Evolutionary conservation across 1,140 invertebrate species (phyloP).

Genomic region (Oryzaephilus surinamensis): DNA sequence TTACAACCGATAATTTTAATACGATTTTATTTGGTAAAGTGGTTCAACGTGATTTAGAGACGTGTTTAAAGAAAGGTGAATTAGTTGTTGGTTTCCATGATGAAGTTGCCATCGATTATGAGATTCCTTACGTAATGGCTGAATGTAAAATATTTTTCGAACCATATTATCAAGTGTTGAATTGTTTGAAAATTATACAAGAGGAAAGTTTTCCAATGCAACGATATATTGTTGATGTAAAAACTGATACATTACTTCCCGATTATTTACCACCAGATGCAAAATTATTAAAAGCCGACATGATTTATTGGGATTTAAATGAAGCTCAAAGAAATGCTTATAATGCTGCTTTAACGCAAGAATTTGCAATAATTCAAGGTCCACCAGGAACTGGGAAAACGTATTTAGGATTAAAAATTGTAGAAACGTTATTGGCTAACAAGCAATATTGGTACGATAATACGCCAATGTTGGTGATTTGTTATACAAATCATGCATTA

Average conservation of each 20-base stretch:
- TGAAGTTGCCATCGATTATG: constrained; percentile 31
- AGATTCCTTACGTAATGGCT: constrained; percentile 45
- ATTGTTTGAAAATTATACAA: constrained; percentile 44
- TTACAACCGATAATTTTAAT: constrained; percentile 57
- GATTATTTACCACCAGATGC: constrained; percentile 16
- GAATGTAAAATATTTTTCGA: constrained; percentile 59
- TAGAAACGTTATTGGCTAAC: constrained; percentile 47
- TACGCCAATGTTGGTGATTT: constrained; percentile 62
- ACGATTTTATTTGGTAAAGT: constrained; percentile 57
- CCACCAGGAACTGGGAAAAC: constrained; percentile 77
- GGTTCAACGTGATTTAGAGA: constrained; percentile 41
- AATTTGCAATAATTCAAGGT: constrained; percentile 67
- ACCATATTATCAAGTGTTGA: constrained; percentile 53
- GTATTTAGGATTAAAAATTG: constrained; percentile 57
- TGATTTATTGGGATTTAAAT: constrained; percentile 37
- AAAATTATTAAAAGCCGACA: constrained; percentile 7
- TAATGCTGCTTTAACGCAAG: constrained; percentile 45
- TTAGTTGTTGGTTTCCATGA: constrained; percentile 39
- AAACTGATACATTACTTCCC: constrained; percentile 20
- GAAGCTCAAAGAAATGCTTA: constrained; percentile 48
- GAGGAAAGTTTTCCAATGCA: constrained; percentile 49
- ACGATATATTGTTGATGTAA: constrained; percentile 41
- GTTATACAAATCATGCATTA: constrained; percentile 79
- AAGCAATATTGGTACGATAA: constrained; percentile 18
- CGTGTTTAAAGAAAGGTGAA: constrained; percentile 39